Evolutionary conservation across 2,888 invertebrate species (phyloP).

Genomic region (Pristionchus entomophagus): DNA sequence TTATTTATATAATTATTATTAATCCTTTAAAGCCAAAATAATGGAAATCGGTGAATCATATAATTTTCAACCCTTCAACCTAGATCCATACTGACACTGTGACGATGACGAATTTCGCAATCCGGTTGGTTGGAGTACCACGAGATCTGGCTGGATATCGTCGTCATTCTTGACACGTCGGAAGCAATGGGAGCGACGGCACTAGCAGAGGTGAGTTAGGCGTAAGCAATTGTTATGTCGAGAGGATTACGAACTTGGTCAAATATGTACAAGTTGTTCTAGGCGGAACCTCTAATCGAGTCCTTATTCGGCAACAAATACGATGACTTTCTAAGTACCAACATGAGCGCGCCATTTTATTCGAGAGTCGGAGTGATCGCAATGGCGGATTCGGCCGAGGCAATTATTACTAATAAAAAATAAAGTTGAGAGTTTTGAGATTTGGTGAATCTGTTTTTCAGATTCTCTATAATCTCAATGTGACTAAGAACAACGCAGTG

Average conservation of each 20-base stretch:
- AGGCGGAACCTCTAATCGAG: not conserved
- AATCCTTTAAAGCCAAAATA: too few relatives aligned
- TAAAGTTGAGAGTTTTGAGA: too few relatives aligned
- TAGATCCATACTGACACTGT: not conserved
- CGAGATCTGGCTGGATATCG: not conserved
- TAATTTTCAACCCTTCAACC: too few relatives aligned
- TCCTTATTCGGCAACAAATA: not conserved
- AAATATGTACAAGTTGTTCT: too few relatives aligned
- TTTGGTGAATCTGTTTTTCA: too few relatives aligned
- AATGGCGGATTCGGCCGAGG: not conserved
- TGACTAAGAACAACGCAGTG: not conserved
- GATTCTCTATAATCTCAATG: not conserved
- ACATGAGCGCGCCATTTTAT: not conserved
- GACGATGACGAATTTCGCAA: not conserved
- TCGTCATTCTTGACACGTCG: not conserved
- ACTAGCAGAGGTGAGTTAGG: not conserved
- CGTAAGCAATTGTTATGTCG: too few relatives aligned
- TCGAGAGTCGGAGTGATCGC: not conserved
- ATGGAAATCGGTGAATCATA: too few relatives aligned
- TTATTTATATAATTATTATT: too few relatives aligned
- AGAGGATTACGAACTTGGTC: too few relatives aligned
- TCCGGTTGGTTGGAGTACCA: not conserved
- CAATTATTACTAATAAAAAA: not conserved
- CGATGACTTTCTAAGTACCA: not conserved
- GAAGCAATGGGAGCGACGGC: not conserved